Evolutionary conservation across 1,140 invertebrate genomes (phyloP), one percentile per base, ranked within the genome.

Genomic region (Nasonia longicornis): DNA sequence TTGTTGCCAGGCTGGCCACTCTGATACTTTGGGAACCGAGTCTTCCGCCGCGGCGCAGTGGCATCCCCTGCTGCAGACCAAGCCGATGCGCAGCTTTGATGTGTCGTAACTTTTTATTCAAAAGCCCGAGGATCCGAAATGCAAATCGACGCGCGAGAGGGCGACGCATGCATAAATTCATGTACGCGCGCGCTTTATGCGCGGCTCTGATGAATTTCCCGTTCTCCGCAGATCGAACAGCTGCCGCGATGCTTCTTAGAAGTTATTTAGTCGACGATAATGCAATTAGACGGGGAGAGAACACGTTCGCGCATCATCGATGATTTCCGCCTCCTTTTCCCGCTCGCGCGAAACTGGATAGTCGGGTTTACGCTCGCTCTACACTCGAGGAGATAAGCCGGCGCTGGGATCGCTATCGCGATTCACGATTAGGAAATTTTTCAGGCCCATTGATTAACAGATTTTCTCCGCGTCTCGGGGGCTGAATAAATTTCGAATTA

Each of bases 21-120:
- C 38, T 20, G 38, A 71, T 70, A 63, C 77, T 35, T 71, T 31
- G 67, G 67, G 29, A 20, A 35, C 14, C 69, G 66, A 3, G 66
- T n/a, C 76, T 42, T 67, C 58, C 4, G 16, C 48, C 20, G 45
- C 3, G 35, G 16, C 70, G 64, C 8, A 29, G 3, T 67, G 20
- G 58, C 38, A 26, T 66, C 22, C 63, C 31, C 38, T 16, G 63
- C 42, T 26, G 22, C 71, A 35, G 31, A 35, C 31, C 31, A 35
- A 35, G 52, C 10, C 48, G 10, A 20, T 8, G 20, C 63, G 45
- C 48, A 69, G 52, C 80, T 81, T 77, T 77, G 69, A 77, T 73
- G 80, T 26, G 70, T 82, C 80, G 80, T 74, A 73, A 74, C 70
- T 78, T 82, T 82, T 82, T 78, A 78, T 78, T 78, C 80, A 74